Conservation (phyloP, 2,113 vertebrate species). For the Amblyornis subalaris region DNA sequence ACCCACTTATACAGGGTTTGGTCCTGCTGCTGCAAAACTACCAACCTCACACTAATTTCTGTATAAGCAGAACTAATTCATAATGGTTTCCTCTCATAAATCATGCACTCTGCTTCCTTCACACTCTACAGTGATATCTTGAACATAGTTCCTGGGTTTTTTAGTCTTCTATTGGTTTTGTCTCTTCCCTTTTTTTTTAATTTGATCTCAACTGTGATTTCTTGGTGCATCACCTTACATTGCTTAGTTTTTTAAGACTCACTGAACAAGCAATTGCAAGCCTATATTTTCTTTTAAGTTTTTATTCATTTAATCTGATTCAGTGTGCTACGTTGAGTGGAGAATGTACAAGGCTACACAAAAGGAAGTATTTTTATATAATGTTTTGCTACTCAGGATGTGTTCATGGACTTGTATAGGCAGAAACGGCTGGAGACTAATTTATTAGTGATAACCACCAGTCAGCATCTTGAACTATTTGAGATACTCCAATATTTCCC, state of each 20-base stretch:
- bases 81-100: neutral
- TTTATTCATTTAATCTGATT: neutral
- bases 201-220: neutral
- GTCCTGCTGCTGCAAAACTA: neutral
- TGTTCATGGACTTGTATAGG: neutral
- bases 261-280: neutral
- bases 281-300: neutral
- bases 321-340: neutral
- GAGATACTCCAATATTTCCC: neutral
- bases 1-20: neutral
- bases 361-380: neutral
- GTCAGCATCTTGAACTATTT: neutral
- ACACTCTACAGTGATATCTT: neutral
- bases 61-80: neutral
- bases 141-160: neutral
- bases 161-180: neutral
- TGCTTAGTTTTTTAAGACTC: neutral
- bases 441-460: neutral
- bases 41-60: neutral
- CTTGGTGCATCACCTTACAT: neutral
- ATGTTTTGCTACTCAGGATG: neutral
- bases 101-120: neutral
- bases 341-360: neutral
- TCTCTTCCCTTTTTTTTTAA: neutral
- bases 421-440: neutral